phyloP scores from a whole-genome alignment of 2,113 vertebrate species.

The Mastomys coucha region DNA sequence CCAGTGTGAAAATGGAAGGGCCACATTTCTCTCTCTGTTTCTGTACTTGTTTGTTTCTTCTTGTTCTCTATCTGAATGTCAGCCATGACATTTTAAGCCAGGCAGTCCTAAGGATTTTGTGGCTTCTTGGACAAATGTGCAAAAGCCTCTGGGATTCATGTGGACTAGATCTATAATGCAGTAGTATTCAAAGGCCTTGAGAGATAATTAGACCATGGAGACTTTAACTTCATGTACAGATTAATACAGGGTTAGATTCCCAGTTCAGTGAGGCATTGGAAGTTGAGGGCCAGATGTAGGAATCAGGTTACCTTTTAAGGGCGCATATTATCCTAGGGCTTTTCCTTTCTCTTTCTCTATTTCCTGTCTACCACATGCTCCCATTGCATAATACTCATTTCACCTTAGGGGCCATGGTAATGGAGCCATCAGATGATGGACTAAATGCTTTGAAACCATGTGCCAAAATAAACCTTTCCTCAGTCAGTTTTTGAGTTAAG shows the following conservation, averaged over 20 bases:
- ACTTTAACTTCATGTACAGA: neutral
- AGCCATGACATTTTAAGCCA: neutral
- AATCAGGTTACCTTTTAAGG: neutral
- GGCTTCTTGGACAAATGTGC: neutral
- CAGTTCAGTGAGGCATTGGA: neutral
- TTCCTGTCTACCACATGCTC: neutral
- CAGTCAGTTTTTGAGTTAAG: fast-evolving
- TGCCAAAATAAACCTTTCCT: neutral
- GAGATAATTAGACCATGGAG: neutral
- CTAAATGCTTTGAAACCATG: neutral
- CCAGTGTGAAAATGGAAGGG: neutral
- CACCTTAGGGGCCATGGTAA: neutral
- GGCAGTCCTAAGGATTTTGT: neutral
- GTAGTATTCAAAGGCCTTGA: neutral
- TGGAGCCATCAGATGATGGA: neutral
- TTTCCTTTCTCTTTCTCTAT: neutral
- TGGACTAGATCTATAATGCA: neutral
- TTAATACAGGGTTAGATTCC: neutral
- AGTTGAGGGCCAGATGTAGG: neutral
- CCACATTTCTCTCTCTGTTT: neutral
- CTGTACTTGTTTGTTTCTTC: neutral
- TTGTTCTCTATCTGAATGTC: neutral
- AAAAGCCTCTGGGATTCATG: neutral
- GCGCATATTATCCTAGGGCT: neutral
- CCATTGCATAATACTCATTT: neutral